These are phyloP conservation scores for Rhadinocentrus ornatus DNA, from an alignment of 2,797 vertebrate species.

Conservation along the genomic window DNA sequence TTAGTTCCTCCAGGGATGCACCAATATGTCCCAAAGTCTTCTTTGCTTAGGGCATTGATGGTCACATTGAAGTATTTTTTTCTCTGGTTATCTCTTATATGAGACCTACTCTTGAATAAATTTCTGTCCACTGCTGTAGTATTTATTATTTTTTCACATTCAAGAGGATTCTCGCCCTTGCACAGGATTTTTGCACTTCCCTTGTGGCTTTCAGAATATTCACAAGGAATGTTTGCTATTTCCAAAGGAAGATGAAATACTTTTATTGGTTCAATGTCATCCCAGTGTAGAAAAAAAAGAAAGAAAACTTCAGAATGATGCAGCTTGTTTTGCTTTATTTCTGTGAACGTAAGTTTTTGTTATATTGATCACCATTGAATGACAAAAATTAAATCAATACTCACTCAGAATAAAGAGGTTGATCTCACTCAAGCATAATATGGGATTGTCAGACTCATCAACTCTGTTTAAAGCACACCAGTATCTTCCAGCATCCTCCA, in stretches of 20 bases:
- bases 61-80: constrained; percentile 1
- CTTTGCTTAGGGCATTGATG: background rate
- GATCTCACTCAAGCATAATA: constrained; percentile 15
- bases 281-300: constrained; percentile 24
- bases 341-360: background rate
- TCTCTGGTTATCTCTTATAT: constrained; percentile 16
- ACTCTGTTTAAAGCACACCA: background rate
- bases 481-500: constrained; percentile 35
- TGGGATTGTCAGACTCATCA: fast-evolving
- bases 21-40: constrained; percentile 51
- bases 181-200: constrained; percentile 36
- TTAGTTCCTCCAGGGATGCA: constrained; percentile 14
- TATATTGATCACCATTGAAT: background rate
- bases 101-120: background rate
- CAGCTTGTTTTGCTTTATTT: background rate
- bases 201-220: background rate
- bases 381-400: constrained; percentile 14
- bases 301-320: background rate
- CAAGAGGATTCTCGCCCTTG: constrained; percentile 14
- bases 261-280: background rate
- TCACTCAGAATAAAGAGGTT: constrained; percentile 32
- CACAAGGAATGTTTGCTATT: fast-evolving
- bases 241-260: fast-evolving
- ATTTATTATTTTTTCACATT: constrained; percentile 13
- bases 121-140: fast-evolving